Conservation (phyloP, 2,888 invertebrate species). For the Drosophila fulvimacula region DNA sequence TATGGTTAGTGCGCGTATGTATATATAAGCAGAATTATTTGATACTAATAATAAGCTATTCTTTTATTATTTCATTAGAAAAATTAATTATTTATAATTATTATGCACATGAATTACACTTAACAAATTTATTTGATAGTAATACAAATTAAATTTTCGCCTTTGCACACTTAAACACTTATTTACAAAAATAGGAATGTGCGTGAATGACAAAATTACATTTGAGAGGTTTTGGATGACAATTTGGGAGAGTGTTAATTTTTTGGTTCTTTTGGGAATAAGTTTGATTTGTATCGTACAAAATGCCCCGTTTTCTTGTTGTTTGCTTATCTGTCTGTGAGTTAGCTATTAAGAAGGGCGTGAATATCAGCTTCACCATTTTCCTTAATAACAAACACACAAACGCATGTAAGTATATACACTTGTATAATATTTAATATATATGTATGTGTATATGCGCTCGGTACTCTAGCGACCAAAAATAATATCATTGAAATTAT, state of each 20-base stretch:
- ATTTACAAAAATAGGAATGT: conserved; percentile 65
- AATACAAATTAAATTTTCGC: conserved; percentile 35
- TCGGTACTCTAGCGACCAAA: neutral
- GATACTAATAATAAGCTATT: conserved; percentile 6
- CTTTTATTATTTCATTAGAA: conserved; percentile 50
- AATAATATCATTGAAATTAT: conserved; percentile 44
- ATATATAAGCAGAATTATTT: conserved; percentile 6
- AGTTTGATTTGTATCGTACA: neutral
- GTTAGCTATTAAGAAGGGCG: neutral
- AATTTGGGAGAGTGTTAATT: conserved; percentile 8
- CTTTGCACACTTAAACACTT: conserved; percentile 41
- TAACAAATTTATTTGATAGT: conserved; percentile 47
- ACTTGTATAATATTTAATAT: neutral
- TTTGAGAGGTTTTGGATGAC: conserved; percentile 44
- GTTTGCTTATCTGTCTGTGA: conserved; percentile 21
- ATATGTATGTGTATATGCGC: neutral
- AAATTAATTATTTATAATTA: conserved; percentile 45
- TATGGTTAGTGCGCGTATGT: no score
- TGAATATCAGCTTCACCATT: neutral
- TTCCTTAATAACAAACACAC: neutral
- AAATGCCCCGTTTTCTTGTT: neutral
- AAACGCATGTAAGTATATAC: neutral
- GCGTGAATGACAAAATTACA: conserved; percentile 39
- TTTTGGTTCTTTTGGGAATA: conserved; percentile 27
- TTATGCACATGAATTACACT: conserved; percentile 46